phyloP scores from a whole-genome alignment of 2,797 vertebrate genomes.

The Capromys pilorides region DNA sequence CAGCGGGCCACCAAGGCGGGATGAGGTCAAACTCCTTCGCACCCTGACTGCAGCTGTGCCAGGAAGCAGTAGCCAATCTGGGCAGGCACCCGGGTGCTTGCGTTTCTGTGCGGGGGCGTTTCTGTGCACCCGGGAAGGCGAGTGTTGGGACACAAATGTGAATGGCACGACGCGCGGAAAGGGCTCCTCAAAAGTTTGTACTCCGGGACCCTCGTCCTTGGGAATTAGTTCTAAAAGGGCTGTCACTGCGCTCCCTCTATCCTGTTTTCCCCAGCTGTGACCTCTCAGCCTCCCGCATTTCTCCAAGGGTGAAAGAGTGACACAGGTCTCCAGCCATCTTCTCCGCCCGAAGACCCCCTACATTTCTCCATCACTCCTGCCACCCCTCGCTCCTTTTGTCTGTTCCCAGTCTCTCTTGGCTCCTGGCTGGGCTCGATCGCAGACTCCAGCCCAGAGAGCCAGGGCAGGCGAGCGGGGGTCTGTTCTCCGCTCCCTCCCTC shows the following conservation, averaged over 20 bases:
- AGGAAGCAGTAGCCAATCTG: background rate
- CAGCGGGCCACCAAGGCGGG: background rate
- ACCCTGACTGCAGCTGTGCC: background rate
- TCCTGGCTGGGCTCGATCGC: slow-evolving; percentile 14
- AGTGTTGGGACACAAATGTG: background rate
- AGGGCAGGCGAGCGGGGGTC: slow-evolving; percentile 49
- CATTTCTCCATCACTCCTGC: slow-evolving; percentile 7
- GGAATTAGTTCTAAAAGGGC: background rate
- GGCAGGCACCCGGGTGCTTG: background rate
- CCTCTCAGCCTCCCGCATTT: background rate
- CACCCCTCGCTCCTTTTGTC: slow-evolving; percentile 61
- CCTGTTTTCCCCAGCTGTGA: background rate
- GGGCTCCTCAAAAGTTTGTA: slow-evolving; percentile 14
- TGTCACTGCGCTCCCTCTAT: no score
- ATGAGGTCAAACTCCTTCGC: background rate
- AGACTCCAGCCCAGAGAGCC: slow-evolving; percentile 48
- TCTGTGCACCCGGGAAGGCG: background rate
- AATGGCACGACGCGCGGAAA: background rate
- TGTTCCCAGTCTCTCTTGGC: background rate
- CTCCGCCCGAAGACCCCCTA: background rate
- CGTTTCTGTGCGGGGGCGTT: background rate
- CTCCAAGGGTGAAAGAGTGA: background rate
- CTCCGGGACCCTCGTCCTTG: background rate
- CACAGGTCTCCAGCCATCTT: background rate
- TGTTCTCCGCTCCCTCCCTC: slow-evolving; percentile 50